Evolutionary conservation across 37 sponge, comb jelly and placozoan genomes (phyloP), one percentile per base, ranked within the genome.

Genomic region (Halichondria panicea): DNA sequence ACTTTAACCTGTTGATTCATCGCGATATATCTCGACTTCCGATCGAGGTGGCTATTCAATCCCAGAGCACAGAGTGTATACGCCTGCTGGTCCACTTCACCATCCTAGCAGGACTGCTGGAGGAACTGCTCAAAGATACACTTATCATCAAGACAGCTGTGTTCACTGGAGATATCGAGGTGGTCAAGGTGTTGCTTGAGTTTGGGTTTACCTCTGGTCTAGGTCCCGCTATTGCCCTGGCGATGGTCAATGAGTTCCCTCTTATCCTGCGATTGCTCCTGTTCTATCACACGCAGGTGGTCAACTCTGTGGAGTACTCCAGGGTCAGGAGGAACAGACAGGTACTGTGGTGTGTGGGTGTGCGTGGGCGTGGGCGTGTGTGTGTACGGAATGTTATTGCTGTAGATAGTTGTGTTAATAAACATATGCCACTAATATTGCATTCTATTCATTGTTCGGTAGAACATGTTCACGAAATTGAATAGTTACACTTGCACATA

Each of bases 201-300:
- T 62, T 57, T 63, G 88, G 88, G 21, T 70, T 81, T 19, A 69
- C 71, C 43, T 41, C 30, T 15, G 88, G 83, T 0, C 56, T 77
- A 0, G 67, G 38, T 0, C 60, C 66, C 8, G 66, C 78, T 6
- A 65, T 88, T 11, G 69, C 72, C 30, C 60, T 77, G 24, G 78
- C 83, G 5, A 50, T 52, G 30, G 0, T 45, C 2, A 64, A 44
- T 6, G 56, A 74, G 56, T 43, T 32, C 12, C 22, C 0, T 13
- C 83, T 58, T 38, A 66, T 71, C 6, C 43, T 81, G 0, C 59
- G 83, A 4, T 30, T 71, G 4, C 68, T 88, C 4, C 63, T 88
- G 62, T 82, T 56, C 68, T 88, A 77, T 37, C 70, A 86, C 50
- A 86, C 81, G 12, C 81, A 84, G 34, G 76, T 84, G 34, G 31